Base-by-base conservation (phyloP, 2,888 invertebrate genomes). In the Papilio demoleus region DNA sequence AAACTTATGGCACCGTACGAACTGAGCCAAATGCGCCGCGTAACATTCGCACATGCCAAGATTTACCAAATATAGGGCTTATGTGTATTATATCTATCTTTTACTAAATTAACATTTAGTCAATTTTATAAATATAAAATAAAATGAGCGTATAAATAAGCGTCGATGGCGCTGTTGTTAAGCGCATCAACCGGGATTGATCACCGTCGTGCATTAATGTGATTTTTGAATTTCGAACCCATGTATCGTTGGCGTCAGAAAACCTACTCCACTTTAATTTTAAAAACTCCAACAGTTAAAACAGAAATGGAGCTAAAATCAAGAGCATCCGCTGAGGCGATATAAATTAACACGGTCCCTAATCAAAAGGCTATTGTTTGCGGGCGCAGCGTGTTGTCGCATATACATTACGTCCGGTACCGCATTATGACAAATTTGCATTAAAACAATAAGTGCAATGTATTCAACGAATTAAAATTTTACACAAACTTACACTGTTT, bases 371-470 rank as follows among this genome's bases (percentile, higher is more conserved):
- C 31, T 42, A 56, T 56, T 65, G 56, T 64, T 53, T 53, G 40
- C 53, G 22, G 14, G 17, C 36, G 36, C 63, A n/a, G 34, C 63
- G 63, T 63, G 47, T 9, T 63, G 36, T 63, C 63, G 63, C 36
- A 63, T 50, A 63, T 50, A 63, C n/a, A 50, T 50, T 50, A 22
- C 47, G 50, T 63, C 19, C 63, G 22, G 63, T 63, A 22, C 63
- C 63, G 63, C 63, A 63, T 63, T 63, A 63, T 63, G 63, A 63
- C 63, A 63, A 50, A 22, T 63, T 50, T 63, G 63, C 63, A 63
- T 63, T 50, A 36, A 63, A 63, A 63, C 36, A 63, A 36, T 63
- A 22, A 31, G 53, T 53, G 53, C 27, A 53, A 3, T 53, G 53
- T 27, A 53, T 27, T 17, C 31, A 53, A 22, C 31, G 14, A 17